Conservation (phyloP, 2,113 vertebrate genomes). For the Clarias gariepinus region DNA sequence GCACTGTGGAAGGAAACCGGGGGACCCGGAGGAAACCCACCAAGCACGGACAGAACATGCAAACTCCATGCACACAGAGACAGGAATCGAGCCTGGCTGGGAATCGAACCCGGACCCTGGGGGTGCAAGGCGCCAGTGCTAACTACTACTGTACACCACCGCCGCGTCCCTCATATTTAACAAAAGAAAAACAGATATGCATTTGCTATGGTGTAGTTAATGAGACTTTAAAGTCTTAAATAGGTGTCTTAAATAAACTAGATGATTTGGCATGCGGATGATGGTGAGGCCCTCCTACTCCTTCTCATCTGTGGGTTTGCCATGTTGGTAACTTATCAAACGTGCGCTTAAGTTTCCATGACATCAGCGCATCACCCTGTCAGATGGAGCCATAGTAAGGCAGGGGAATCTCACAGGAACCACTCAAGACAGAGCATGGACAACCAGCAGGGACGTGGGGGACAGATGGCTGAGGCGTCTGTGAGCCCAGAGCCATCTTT, state of each 20-base stretch:
- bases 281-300: not conserved
- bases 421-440: slow-evolving; percentile 22
- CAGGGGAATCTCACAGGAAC: slow-evolving; percentile 28
- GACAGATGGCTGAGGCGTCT: slow-evolving; percentile 53
- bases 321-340: slow-evolving; percentile 14
- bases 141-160: too few relatives aligned
- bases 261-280: not conserved
- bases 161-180: too few relatives aligned
- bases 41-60: too few relatives aligned
- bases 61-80: too few relatives aligned
- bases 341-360: slow-evolving; percentile 43
- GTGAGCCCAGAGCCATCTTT: slow-evolving; percentile 32
- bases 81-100: too few relatives aligned
- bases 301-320: slow-evolving; percentile 1
- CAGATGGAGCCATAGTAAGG: slow-evolving; percentile 24
- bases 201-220: not conserved
- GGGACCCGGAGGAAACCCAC: too few relatives aligned
- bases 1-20: too few relatives aligned
- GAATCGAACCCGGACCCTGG: too few relatives aligned
- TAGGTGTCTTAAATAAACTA: not conserved
- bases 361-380: slow-evolving; percentile 37
- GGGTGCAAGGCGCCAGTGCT: too few relatives aligned
- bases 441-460: slow-evolving; percentile 40
- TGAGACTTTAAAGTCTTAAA: not conserved
- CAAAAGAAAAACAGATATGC: too few relatives aligned